phyloP scores from a whole-genome alignment of 2,888 invertebrate genomes.

The Ochropleura plecta region DNA sequence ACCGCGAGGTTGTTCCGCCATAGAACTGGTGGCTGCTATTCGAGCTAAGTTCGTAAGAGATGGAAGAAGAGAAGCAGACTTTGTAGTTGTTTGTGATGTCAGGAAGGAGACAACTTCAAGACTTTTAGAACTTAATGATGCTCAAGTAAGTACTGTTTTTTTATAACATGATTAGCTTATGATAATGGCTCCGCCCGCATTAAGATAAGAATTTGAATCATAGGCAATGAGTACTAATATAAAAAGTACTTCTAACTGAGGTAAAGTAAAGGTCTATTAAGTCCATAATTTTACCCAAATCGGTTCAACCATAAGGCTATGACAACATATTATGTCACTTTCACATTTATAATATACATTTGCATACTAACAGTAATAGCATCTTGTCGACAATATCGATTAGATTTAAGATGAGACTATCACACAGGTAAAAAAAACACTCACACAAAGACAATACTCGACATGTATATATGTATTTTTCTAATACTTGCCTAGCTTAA shows the following conservation, averaged over 20 bases:
- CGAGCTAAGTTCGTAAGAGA: slow-evolving; percentile 93
- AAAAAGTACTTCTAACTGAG: not conserved
- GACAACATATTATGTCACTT: not conserved
- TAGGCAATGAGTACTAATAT: too few relatives aligned
- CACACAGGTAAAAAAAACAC: too few relatives aligned
- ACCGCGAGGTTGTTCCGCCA: slow-evolving; percentile 95
- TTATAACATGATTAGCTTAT: slow-evolving; percentile 25
- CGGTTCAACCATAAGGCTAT: not conserved
- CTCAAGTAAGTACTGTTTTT: slow-evolving; percentile 91
- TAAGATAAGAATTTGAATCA: too few relatives aligned
- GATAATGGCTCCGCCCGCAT: not conserved
- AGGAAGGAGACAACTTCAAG: slow-evolving; percentile 94
- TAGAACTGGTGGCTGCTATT: slow-evolving; percentile 94
- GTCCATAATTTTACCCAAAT: not conserved
- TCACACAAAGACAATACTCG: not conserved
- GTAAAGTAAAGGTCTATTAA: not conserved
- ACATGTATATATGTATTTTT: not conserved
- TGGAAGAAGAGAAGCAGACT: slow-evolving; percentile 95
- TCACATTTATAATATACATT: not conserved
- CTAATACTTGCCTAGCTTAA: not conserved
- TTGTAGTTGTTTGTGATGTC: slow-evolving; percentile 97
- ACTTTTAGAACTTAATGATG: slow-evolving; percentile 95
- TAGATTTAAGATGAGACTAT: not conserved
- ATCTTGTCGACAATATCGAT: not conserved
- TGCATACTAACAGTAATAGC: not conserved